Evolutionary conservation across 2,797 vertebrate species (phyloP), one percentile per base, ranked within the genome.

Genomic region (Acipenser oxyrinchus): DNA sequence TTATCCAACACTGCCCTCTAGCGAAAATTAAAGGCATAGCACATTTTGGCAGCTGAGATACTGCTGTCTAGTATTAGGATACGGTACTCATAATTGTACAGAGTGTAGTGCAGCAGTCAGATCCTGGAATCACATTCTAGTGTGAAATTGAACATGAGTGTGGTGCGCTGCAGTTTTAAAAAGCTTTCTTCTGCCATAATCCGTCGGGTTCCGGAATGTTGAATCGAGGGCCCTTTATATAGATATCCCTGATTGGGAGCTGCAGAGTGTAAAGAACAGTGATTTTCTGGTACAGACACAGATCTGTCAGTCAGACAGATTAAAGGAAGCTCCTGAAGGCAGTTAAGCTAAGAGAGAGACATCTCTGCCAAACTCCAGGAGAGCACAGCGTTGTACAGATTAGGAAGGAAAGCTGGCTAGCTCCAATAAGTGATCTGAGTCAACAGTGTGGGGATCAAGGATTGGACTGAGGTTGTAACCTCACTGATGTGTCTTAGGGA

Each of bases 221-320:
- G 2, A 37, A 37, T 37, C 23, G 4, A 37, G 23, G 23, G 4
- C 23, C 23, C 23, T 37, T 37, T 37, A 37, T 64, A 6, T 52
- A 12, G 49, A 49, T 49, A 50, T 37, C 62, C 11, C 51, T 1
- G 15, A 18, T 18, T 18, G 15, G 15, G 15, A 18, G 15, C 15
- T 6, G 13, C 49, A 52, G 63, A 13, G 49, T 15, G 10, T 6
- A 51, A 8, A 13, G 49, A n/a, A 18, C 51, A 51, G 63, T 51
- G 12, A 53, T 64, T 64, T 64, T 51, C 51, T 52, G 63, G 63
- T 50, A 52, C 50, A 15, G n/a, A 64, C 10, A 53, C 13, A 52
- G 63, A 49, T 6, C 51, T 65, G 64, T 65, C 51, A 65, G 57
- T 65, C 64, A 57, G 51, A 23, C 64, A 51, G 37, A 18, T 65